phyloP scores from a whole-genome alignment of 2,888 invertebrate genomes.

The Tachystola acroxantha region DNA sequence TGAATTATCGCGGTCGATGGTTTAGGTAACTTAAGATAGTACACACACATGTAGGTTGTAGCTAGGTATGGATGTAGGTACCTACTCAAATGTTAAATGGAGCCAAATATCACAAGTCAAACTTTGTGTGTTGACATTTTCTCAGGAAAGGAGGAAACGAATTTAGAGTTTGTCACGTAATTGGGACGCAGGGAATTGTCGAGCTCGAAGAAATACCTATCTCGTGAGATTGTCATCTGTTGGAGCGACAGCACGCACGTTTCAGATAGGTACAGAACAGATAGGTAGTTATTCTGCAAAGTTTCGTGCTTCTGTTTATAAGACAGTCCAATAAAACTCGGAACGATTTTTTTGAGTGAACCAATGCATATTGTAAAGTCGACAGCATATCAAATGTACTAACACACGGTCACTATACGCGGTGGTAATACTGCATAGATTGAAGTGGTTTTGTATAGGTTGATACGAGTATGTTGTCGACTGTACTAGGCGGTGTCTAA shows the following conservation, averaged over 20 bases:
- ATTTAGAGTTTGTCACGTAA: slow-evolving; percentile 43
- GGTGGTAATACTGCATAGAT: not conserved
- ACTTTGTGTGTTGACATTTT: slow-evolving; percentile 1
- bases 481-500: not conserved
- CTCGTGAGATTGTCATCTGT: slow-evolving; percentile 44
- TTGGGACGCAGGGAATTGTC: slow-evolving; percentile 40
- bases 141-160: slow-evolving; percentile 1
- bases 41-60: no score
- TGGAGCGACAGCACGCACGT: slow-evolving; percentile 13
- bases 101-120: no score
- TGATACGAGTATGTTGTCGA: not conserved
- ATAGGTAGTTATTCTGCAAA: not conserved
- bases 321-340: no score
- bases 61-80: no score
- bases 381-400: no score
- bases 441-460: not conserved
- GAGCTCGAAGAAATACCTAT: slow-evolving; percentile 51
- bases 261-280: not conserved
- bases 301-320: not conserved
- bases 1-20: no score
- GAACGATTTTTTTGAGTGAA: no score
- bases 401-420: no score
- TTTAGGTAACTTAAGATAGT: no score
- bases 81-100: no score
- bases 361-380: no score